A percentile compares a stretch with the other conserved stretches of the same genome.
Evolutionary conservation across 2,113 vertebrate genomes (phyloP).

Genomic region (Microcebus griseorufus): DNA sequence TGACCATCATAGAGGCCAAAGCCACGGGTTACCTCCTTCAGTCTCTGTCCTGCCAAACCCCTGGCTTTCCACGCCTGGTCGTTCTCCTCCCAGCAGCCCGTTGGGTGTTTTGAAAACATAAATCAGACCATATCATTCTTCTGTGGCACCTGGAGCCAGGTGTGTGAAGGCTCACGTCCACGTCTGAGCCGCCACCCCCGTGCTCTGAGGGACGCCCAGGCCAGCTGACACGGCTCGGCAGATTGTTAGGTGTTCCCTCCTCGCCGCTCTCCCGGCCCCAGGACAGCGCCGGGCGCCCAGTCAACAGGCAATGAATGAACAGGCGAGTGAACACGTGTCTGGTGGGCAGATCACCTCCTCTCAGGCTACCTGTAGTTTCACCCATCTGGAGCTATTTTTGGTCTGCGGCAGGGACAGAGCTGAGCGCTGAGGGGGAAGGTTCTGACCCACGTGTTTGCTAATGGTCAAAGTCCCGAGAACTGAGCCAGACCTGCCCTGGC

Average conservation of each 20-base stretch:
- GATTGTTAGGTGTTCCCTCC: neutral
- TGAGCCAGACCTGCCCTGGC: neutral
- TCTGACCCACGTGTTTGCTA: neutral
- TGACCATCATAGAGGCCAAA: neutral
- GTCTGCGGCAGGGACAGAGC: neutral
- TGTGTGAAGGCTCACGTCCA: neutral
- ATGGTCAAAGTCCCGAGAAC: neutral
- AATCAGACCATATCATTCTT: neutral
- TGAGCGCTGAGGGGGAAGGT: neutral
- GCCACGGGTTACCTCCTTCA: neutral
- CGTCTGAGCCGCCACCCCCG: neutral
- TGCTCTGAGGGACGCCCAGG: neutral
- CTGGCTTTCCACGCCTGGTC: neutral
- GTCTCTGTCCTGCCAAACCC: neutral
- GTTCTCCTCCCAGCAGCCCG: neutral
- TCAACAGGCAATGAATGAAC: no score
- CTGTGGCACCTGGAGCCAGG: neutral
- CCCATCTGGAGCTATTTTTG: neutral
- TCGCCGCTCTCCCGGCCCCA: no score
- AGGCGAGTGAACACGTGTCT: fast-evolving
- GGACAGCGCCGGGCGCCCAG: fast-evolving
- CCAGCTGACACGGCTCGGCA: neutral
- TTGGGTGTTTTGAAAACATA: neutral
- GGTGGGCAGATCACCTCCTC: neutral
- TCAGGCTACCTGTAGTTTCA: neutral